phyloP scores from a whole-genome alignment of 2,797 vertebrate species.

The Oreochromis mossambicus region DNA sequence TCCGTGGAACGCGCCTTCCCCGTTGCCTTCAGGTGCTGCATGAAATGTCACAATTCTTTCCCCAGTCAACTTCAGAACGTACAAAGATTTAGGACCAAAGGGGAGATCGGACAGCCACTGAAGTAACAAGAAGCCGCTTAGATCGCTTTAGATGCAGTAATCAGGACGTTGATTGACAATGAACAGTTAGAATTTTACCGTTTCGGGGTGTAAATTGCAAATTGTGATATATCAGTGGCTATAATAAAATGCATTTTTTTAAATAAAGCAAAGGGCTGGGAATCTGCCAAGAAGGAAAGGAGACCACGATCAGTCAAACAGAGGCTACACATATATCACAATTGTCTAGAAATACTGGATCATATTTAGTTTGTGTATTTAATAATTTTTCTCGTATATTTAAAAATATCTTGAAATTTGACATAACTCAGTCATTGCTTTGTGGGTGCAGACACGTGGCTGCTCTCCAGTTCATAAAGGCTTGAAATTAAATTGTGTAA shows the following conservation, averaged over 20 bases:
- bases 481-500: not conserved
- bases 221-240: not conserved
- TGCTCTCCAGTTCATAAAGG: not conserved
- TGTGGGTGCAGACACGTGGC: not conserved
- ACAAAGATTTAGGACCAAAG: not conserved
- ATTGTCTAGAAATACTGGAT: not conserved
- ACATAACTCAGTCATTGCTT: not conserved
- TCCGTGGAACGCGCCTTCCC: not conserved
- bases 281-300: not conserved
- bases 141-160: not conserved
- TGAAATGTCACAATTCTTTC: not conserved
- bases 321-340: not conserved
- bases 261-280: not conserved
- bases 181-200: not conserved
- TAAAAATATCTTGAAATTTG: not conserved
- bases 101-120: not conserved
- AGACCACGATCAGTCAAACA: not conserved
- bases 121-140: not conserved
- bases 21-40: not conserved
- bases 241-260: not conserved
- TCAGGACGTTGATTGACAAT: not conserved
- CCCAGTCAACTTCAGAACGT: not conserved
- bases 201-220: not conserved
- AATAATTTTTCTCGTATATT: not conserved
- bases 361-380: not conserved